These are phyloP conservation scores for Aphodius granarius DNA, from an alignment of 2,888 invertebrate species.

Conservation along the genomic window DNA sequence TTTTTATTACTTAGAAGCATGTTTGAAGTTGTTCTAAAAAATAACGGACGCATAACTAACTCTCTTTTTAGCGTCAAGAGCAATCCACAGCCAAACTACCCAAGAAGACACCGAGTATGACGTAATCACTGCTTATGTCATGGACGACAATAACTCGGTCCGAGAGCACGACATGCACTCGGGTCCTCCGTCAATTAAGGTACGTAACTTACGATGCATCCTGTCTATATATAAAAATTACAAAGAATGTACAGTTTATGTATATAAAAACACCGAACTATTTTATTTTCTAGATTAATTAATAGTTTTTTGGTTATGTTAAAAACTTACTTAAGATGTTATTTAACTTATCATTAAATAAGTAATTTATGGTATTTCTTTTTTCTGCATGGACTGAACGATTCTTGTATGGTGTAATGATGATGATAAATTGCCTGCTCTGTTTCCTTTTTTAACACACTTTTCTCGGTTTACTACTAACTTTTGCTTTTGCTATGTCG, in stretches of 20 bases:
- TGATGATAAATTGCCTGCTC: slow-evolving; percentile 23
- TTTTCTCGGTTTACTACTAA: slow-evolving; percentile 41
- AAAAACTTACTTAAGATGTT: no score
- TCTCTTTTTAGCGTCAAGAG: slow-evolving; percentile 44
- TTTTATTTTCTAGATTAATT: not conserved
- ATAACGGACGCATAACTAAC: not conserved
- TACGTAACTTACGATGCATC: slow-evolving; percentile 48
- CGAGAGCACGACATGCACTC: slow-evolving; percentile 75
- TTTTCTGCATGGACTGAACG: not conserved
- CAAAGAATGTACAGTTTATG: not conserved
- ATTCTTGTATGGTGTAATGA: not conserved
- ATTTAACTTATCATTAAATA: no score
- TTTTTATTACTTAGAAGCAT: not conserved
- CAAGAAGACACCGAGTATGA: slow-evolving; percentile 85
- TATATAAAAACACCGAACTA: not conserved
- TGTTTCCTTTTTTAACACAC: slow-evolving; percentile 17
- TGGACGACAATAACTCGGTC: slow-evolving; percentile 85
- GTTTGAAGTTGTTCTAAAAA: not conserved
- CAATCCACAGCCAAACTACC: slow-evolving; percentile 56
- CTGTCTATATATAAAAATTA: not conserved
- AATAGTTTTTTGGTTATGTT: not conserved
- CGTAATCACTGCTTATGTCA: slow-evolving; percentile 72
- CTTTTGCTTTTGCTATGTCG: slow-evolving; percentile 49
- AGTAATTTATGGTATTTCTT: not conserved
- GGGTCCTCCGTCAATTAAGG: slow-evolving; percentile 83